Percentiles rank a stretch among this genome's conserved stretches.
These are phyloP conservation scores for Burhinus bistriatus DNA, from an alignment of 2,113 vertebrate genomes.

Conservation along the genomic window DNA sequence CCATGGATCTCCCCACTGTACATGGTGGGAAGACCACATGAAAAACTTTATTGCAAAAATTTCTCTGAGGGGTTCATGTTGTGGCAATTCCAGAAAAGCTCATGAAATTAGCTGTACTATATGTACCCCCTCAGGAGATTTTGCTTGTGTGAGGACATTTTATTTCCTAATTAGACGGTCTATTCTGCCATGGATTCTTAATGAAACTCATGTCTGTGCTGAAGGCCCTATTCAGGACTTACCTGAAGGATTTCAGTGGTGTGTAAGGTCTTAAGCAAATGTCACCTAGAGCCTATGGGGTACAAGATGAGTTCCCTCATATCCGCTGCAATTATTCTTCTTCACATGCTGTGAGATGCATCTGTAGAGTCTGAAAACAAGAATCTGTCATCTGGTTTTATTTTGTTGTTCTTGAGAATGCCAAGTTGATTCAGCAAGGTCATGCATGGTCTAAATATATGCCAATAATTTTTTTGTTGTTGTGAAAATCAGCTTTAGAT, in stretches of 20 bases:
- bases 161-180: neutral
- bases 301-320: neutral
- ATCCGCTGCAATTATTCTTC: neutral
- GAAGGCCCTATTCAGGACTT: neutral
- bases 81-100: conserved; percentile 23
- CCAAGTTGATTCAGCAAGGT: conserved; percentile 50
- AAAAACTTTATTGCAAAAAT: conserved; percentile 11
- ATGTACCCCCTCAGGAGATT: neutral
- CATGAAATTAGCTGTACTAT: neutral
- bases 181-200: neutral
- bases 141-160: conserved; percentile 8
- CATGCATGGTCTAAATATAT: conserved; percentile 24
- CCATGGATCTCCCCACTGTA: neutral
- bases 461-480: conserved; percentile 34
- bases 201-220: neutral
- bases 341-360: neutral
- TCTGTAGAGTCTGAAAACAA: conserved; percentile 3
- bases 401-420: conserved; percentile 24
- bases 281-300: neutral
- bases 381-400: conserved; percentile 39
- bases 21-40: neutral
- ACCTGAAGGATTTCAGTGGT: neutral
- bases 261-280: neutral
- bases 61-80: neutral
- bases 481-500: conserved; percentile 43